Conservation (phyloP, 2,888 invertebrate genomes). For the Prostheceraeus crozeri region DNA sequence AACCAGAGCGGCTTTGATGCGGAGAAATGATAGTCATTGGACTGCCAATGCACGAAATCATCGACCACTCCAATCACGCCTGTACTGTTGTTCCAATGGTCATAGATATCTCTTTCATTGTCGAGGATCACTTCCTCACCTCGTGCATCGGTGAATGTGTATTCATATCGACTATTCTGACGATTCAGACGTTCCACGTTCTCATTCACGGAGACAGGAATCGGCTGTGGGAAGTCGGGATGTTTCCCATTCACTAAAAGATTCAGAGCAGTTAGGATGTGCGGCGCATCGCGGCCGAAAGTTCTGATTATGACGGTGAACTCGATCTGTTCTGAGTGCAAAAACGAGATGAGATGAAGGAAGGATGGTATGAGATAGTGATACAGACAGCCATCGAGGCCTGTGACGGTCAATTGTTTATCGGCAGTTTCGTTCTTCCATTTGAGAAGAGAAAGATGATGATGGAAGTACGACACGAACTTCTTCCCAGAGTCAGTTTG, state of each 20-base stretch:
- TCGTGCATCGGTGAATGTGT: conserved; percentile 19
- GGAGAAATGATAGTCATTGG: conserved; percentile 47
- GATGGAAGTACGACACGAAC: not conserved
- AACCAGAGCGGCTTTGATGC: conserved; percentile 53
- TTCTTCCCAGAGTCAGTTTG: not conserved
- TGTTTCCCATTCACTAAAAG: conserved; percentile 44
- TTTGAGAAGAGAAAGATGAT: not conserved
- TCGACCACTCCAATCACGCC: conserved; percentile 52
- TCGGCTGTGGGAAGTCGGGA: conserved; percentile 45
- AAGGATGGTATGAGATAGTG: conserved; percentile 54
- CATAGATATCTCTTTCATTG: conserved; percentile 47
- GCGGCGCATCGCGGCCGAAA: conserved; percentile 52
- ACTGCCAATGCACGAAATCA: conserved; percentile 52
- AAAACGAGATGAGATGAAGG: conserved; percentile 47
- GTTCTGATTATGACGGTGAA: conserved; percentile 52
- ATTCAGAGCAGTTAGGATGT: conserved; percentile 46
- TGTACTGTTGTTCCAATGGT: conserved; percentile 44
- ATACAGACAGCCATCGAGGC: conserved; percentile 41
- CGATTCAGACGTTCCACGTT: conserved; percentile 45
- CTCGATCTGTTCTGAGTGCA: conserved; percentile 45
- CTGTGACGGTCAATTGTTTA: not conserved
- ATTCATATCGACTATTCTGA: conserved; percentile 40
- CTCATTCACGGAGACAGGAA: conserved; percentile 44
- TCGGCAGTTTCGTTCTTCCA: not conserved
- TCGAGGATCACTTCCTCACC: not conserved